Conservation (phyloP, 2,113 vertebrate genomes). For the Cheirogaleus medius region DNA sequence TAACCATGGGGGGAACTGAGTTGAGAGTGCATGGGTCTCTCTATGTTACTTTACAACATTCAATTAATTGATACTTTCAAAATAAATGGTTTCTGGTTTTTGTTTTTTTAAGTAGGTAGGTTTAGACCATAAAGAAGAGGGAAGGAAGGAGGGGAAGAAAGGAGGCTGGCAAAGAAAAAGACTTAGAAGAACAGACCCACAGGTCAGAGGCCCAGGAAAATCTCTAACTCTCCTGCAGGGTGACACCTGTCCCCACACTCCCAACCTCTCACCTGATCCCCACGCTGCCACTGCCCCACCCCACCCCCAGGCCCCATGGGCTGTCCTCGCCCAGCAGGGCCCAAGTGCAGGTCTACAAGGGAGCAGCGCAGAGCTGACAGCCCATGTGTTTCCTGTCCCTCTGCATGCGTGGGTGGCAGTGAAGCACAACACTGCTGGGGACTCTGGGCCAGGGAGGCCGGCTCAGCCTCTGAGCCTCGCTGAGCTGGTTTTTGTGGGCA, state of each 20-base stretch:
- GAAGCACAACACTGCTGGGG: too few species aligned
- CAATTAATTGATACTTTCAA: neutral
- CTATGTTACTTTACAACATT: too few species aligned
- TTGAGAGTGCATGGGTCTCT: too few species aligned
- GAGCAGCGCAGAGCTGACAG: too few species aligned
- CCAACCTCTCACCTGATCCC: neutral
- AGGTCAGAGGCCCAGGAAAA: neutral
- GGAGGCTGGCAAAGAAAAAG: neutral
- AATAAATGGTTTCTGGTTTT: neutral
- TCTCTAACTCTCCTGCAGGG: neutral
- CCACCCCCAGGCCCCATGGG: neutral
- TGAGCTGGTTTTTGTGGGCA: neutral
- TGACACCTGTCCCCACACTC: accelerated
- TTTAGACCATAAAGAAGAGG: neutral
- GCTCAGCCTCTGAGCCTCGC: neutral
- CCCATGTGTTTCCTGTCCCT: neutral
- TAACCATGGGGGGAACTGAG: too few species aligned
- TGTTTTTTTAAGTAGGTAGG: too few species aligned
- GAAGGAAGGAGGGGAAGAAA: neutral
- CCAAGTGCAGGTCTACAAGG: neutral
- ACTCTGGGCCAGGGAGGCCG: neutral
- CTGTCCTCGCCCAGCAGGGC: neutral
- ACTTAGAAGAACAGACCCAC: neutral
- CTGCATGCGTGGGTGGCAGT: too few species aligned
- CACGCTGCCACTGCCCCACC: neutral